These are phyloP conservation scores for Oncorhynchus kisutch DNA, from an alignment of 2,113 vertebrate genomes.

Conservation along the genomic window DNA sequence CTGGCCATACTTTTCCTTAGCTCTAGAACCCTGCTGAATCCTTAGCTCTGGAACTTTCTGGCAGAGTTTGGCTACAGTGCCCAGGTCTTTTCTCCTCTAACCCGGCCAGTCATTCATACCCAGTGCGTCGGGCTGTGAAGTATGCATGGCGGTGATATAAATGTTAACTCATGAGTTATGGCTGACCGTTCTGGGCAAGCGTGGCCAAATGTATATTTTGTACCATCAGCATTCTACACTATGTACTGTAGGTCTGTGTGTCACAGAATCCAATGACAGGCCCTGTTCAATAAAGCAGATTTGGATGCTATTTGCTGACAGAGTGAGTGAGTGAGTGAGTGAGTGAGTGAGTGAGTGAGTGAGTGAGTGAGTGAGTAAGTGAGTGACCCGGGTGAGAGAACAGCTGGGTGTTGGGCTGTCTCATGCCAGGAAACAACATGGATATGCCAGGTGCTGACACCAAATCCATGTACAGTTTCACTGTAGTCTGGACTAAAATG, in stretches of 20 bases:
- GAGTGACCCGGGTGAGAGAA: slow-evolving; percentile 32
- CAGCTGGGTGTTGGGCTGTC: slow-evolving; percentile 45
- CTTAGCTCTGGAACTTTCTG: slow-evolving; percentile 22
- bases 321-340: too few species aligned
- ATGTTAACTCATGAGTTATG: not conserved
- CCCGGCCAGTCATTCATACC: not conserved
- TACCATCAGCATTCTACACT: slow-evolving; percentile 32
- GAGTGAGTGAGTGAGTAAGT: fast-evolving
- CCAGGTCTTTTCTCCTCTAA: not conserved
- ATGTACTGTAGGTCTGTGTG: slow-evolving; percentile 17
- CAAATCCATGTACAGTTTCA: not conserved
- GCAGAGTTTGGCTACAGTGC: not conserved
- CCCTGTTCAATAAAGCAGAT: slow-evolving; percentile 39
- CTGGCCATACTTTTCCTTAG: slow-evolving; percentile 31
- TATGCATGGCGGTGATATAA: slow-evolving; percentile 12
- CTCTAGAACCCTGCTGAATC: slow-evolving; percentile 12
- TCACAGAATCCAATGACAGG: slow-evolving; percentile 55
- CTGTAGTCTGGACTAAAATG: too few species aligned
- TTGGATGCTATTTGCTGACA: slow-evolving; percentile 46
- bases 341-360: fast-evolving
- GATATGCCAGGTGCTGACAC: too few species aligned
- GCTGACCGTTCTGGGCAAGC: not conserved
- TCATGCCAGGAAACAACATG: not conserved
- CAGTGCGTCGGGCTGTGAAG: slow-evolving; percentile 3
- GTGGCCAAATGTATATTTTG: slow-evolving; percentile 20